phyloP scores from a whole-genome alignment of 2,113 vertebrate genomes.

The Festucalex cinctus region DNA sequence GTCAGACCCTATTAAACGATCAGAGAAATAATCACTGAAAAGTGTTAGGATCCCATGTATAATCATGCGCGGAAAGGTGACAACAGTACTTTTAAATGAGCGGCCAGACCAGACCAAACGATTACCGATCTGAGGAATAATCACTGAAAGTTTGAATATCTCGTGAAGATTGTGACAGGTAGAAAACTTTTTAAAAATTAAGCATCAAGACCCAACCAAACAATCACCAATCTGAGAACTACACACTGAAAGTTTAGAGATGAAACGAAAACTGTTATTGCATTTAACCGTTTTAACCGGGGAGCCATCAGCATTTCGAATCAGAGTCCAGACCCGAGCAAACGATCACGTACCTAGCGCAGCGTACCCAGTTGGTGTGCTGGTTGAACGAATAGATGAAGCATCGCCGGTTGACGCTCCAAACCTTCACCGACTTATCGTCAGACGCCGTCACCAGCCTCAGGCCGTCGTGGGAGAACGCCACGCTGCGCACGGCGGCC shows the following conservation, averaged over 20 bases:
- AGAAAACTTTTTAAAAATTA: no score
- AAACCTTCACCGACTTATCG: slow-evolving; percentile 90
- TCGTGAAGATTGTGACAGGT: no score
- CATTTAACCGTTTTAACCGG: no score
- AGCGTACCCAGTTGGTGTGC: slow-evolving; percentile 89
- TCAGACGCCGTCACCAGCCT: slow-evolving; percentile 86
- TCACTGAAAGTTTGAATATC: no score
- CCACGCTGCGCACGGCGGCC: slow-evolving; percentile 81
- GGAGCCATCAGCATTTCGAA: no score
- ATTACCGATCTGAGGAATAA: no score
- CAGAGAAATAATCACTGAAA: background rate
- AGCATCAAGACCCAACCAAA: background rate
- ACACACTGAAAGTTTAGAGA: background rate
- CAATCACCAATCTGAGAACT: background rate
- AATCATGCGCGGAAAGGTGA: no score
- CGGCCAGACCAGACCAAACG: no score
- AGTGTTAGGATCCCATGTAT: background rate
- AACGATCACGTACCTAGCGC: slow-evolving; percentile 78
- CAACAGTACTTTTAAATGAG: no score
- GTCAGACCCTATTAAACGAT: background rate
- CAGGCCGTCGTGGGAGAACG: slow-evolving; percentile 83
- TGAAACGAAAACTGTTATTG: background rate
- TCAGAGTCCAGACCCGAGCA: no score
- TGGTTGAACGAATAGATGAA: slow-evolving; percentile 84
- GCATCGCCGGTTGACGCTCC: slow-evolving; percentile 78